Conservation (phyloP, 2,113 vertebrate species). For the Corydoras maculifer region DNA sequence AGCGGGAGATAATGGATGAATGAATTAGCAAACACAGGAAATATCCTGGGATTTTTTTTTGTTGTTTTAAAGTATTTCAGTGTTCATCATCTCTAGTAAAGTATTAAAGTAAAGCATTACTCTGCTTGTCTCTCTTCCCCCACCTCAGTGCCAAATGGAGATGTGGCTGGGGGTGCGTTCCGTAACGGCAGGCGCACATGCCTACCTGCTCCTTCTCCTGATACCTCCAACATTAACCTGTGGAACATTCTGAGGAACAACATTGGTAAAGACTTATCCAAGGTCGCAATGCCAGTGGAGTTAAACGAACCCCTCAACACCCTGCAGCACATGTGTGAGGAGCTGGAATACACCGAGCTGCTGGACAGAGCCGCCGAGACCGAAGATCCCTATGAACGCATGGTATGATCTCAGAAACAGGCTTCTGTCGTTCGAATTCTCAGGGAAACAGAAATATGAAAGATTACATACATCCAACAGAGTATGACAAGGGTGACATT, state of each 20-base stretch:
- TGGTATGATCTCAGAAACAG: constrained; percentile 66
- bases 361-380: constrained; percentile 93
- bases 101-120: neutral
- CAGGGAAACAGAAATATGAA: no score
- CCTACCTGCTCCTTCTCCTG: constrained; percentile 86
- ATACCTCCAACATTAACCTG: constrained; percentile 95
- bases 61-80: no score
- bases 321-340: constrained; percentile 95
- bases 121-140: neutral
- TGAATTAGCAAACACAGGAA: no score
- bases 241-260: constrained; percentile 99
- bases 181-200: constrained; percentile 88
- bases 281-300: constrained; percentile 98
- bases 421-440: no score
- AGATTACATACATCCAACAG: no score
- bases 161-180: constrained; percentile 86
- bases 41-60: no score
- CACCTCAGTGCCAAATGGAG: constrained; percentile 84
- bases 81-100: no score
- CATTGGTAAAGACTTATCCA: constrained; percentile 96
- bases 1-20: no score
- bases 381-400: constrained; percentile 87
- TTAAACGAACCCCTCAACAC: constrained; percentile 97
- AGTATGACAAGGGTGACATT: no score
- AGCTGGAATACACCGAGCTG: constrained; percentile 96